These are phyloP conservation scores for Bombus confusus DNA, from an alignment of 1,140 invertebrate species.

Conservation along the genomic window DNA sequence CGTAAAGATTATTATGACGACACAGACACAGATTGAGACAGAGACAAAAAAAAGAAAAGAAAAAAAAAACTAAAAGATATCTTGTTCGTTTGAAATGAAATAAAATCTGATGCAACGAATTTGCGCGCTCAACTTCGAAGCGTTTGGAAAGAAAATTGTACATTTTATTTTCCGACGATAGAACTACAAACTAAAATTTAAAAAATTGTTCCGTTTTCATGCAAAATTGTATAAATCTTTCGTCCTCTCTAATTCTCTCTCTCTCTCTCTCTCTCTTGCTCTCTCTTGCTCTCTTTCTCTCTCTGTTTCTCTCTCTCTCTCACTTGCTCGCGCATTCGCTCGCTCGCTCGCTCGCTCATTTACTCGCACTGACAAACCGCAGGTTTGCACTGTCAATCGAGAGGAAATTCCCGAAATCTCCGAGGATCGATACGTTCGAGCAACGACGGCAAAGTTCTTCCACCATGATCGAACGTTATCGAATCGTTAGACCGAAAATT, in stretches of 20 bases:
- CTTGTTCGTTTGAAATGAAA: background rate
- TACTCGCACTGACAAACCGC: conserved; percentile 24
- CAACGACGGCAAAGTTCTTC: background rate
- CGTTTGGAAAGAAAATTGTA: conserved; percentile 72
- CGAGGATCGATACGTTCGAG: conserved; percentile 27
- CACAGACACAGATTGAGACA: background rate
- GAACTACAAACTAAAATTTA: conserved; percentile 76
- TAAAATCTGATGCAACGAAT: conserved; percentile 24
- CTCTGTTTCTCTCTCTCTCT: fast-evolving
- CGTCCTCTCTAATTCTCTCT: conserved; percentile 51
- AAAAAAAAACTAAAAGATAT: background rate
- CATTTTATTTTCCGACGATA: conserved; percentile 74
- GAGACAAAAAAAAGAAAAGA: background rate
- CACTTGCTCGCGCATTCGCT: background rate
- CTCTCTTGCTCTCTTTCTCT: background rate
- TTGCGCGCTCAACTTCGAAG: conserved; percentile 28
- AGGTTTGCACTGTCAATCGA: conserved; percentile 46
- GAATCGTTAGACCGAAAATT: background rate
- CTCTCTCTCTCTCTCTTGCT: background rate
- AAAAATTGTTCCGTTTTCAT: conserved; percentile 75
- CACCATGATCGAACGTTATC: background rate
- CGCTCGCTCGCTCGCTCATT: conserved; percentile 29
- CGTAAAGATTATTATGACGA: background rate
- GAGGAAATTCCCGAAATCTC: conserved; percentile 10
- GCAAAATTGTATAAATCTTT: conserved; percentile 72